Base-by-base conservation (phyloP, 2,113 vertebrate genomes). In the Saccopteryx bilineata region DNA sequence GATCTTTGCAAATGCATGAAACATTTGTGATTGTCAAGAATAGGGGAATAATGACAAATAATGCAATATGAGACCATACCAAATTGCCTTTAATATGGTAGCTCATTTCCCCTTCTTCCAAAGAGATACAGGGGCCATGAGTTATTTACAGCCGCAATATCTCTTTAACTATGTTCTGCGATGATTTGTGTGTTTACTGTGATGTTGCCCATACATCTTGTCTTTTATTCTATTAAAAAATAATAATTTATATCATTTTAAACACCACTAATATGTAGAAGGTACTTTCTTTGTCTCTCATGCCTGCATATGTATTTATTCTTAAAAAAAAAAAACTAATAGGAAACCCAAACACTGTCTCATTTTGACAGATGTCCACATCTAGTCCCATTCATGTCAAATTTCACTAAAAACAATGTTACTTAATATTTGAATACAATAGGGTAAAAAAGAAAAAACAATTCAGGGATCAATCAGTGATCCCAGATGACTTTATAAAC, bases 171-270 rank as follows among this genome's bases (percentile, higher is more conserved):
- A 5, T 23, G 10, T 74, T 93, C 79, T 63, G 28, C 85, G 72
- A 33, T 94, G 82, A 96, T 94, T 96, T 96, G 95, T 97, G 82
- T 98, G 91, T 96, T 96, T 96, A 78, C 87, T 96, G 26, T 96
- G 85, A 91, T 74, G 93, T 96, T 94, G 65, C 74, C 85, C 54
- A 86, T 91, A 82, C 46, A 95, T 79, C 65, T 95, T 94, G 78
- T 97, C 90, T 97, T 92, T 68, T 2, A 5, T 83, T 93, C 65
- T 95, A 63, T 76, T 95, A 19, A 75, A 92, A 96, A 97, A 96
- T 97, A 90, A 97, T 90, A 79, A 23, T 80, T 52, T 69, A 87
- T 89, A 86, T 97, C 88, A 97, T 96, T 94, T 88, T 83, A 94
- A 96, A 97, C 85, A 86, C 46, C 95, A 28, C 86, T 94, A 65